These are phyloP conservation scores for Fringilla coelebs DNA, from an alignment of 2,797 vertebrate species.

Conservation along the genomic window DNA sequence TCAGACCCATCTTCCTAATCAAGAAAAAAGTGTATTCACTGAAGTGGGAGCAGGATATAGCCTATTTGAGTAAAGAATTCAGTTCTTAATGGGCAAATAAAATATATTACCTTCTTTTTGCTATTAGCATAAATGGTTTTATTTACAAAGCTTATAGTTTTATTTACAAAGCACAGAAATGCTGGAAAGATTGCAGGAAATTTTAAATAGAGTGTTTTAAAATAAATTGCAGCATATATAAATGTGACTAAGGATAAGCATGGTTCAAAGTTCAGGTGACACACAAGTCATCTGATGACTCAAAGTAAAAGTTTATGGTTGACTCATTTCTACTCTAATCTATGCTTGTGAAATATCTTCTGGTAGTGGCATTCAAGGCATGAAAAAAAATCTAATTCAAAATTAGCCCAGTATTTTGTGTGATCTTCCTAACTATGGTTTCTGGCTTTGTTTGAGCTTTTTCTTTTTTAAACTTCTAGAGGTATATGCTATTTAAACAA, in stretches of 20 bases:
- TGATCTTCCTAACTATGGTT: background rate
- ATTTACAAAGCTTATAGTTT: background rate
- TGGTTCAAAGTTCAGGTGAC: background rate
- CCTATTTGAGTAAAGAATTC: background rate
- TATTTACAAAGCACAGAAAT: background rate
- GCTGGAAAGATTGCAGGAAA: background rate
- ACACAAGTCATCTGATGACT: background rate
- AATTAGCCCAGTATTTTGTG: background rate
- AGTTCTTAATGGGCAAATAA: background rate
- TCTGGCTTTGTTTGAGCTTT: rapidly evolving
- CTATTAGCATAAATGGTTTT: background rate
- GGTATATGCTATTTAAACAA: background rate
- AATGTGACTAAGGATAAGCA: background rate
- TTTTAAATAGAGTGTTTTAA: background rate
- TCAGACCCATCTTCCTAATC: background rate
- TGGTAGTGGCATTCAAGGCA: background rate
- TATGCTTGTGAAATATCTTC: background rate
- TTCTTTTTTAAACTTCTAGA: background rate
- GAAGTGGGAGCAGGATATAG: background rate
- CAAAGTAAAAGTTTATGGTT: background rate
- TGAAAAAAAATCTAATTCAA: background rate
- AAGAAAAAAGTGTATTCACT: background rate
- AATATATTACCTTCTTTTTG: background rate
- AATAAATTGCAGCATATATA: background rate
- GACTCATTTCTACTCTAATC: background rate